These are phyloP conservation scores for Tiphia femorata DNA, from an alignment of 2,888 invertebrate species.

Conservation along the genomic window DNA sequence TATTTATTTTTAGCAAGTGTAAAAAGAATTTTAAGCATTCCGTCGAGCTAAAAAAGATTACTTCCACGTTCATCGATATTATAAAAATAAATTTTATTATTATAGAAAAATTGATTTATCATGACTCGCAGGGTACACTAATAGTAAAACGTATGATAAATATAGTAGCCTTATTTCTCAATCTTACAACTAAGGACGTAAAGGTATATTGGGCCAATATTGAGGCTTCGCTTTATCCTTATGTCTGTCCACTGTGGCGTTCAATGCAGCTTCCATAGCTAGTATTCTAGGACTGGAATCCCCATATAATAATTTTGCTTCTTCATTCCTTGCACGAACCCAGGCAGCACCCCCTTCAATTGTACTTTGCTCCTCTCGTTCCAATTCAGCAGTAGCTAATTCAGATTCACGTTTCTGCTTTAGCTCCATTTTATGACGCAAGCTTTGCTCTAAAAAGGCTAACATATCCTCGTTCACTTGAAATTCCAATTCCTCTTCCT, in stretches of 20 bases:
- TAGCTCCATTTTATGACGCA: slow-evolving; percentile 71
- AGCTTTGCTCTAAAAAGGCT: slow-evolving; percentile 74
- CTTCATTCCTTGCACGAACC: slow-evolving; percentile 62
- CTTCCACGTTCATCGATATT: too few species aligned
- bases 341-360: slow-evolving; percentile 45
- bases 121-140: neutral
- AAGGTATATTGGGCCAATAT: slow-evolving; percentile 81
- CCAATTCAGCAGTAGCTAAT: slow-evolving; percentile 13
- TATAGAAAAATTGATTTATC: too few species aligned
- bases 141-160: neutral
- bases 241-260: slow-evolving; percentile 76
- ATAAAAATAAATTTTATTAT: too few species aligned
- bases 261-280: slow-evolving; percentile 81
- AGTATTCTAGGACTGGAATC: slow-evolving; percentile 76
- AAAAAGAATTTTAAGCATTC: too few species aligned
- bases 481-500: slow-evolving; percentile 68
- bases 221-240: slow-evolving; percentile 74
- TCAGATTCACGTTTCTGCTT: slow-evolving; percentile 51
- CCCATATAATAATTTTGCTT: slow-evolving; percentile 75
- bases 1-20: too few species aligned
- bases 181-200: slow-evolving; percentile 64
- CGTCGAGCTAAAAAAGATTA: too few species aligned
- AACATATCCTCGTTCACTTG: slow-evolving; percentile 77
- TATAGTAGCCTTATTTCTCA: slow-evolving; percentile 1
- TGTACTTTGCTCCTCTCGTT: slow-evolving; percentile 19